Conservation (phyloP, 2,797 vertebrate species). For the Sebastes nivosus region DNA sequence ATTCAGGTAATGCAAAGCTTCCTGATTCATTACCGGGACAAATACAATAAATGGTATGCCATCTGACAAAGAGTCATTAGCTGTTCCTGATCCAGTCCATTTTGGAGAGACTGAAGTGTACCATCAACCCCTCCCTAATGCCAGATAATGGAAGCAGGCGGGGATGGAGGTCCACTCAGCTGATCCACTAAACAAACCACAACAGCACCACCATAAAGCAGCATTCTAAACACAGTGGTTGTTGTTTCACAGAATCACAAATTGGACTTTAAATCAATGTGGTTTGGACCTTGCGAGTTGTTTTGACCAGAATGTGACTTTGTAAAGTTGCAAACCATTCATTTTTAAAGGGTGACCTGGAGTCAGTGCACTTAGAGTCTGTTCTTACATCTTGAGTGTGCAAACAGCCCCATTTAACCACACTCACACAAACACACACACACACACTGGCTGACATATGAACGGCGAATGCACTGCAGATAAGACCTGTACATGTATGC, state of each 20-base stretch:
- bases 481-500: background rate
- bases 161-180: background rate
- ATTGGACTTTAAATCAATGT: slow-evolving; percentile 2
- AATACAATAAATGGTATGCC: background rate
- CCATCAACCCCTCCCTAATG: background rate
- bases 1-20: background rate
- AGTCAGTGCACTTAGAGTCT: slow-evolving; percentile 15
- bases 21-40: slow-evolving; percentile 5
- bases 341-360: slow-evolving; percentile 12
- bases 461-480: background rate
- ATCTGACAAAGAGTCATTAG: background rate
- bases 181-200: background rate
- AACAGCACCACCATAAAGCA: background rate
- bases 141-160: slow-evolving; percentile 10
- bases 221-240: background rate
- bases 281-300: background rate
- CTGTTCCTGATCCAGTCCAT: background rate
- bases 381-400: background rate
- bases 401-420: background rate
- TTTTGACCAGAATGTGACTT: slow-evolving; percentile 27
- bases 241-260: slow-evolving; percentile 3
- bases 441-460: background rate
- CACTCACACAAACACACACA: background rate
- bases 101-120: slow-evolving; percentile 5
- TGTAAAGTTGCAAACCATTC: slow-evolving; percentile 9